A percentile compares a stretch with the other conserved stretches of the same genome.
Evolutionary conservation across 2,888 invertebrate species (phyloP).

Genomic region (Orthosia cruda): DNA sequence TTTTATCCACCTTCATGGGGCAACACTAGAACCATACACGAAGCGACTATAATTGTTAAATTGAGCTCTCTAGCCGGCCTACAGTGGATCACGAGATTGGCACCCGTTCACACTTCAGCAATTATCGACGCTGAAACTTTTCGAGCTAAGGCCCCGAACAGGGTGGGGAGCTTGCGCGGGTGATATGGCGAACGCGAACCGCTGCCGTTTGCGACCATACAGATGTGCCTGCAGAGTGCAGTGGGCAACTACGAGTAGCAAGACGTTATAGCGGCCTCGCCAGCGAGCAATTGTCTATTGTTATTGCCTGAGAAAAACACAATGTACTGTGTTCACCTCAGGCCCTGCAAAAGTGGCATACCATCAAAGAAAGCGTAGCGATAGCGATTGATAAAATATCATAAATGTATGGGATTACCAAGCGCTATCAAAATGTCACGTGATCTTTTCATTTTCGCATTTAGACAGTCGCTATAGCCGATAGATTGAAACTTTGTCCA

Average conservation of each 20-base stretch:
- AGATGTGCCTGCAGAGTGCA: neutral
- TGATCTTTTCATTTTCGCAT: too few relatives aligned
- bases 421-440: too few relatives aligned
- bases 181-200: neutral
- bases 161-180: neutral
- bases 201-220: neutral
- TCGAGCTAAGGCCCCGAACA: constrained; percentile 69
- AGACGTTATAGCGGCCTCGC: neutral
- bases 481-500: too few relatives aligned
- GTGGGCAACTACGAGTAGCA: neutral
- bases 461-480: too few relatives aligned
- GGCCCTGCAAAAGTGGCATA: neutral
- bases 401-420: too few relatives aligned
- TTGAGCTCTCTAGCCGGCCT: constrained; percentile 73
- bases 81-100: constrained; percentile 75
- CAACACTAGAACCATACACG: constrained; percentile 15
- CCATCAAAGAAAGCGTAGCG: too few relatives aligned
- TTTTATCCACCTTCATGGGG: constrained; percentile 7
- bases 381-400: too few relatives aligned
- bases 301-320: neutral
- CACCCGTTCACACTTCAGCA: constrained; percentile 85
- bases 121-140: constrained; percentile 86
- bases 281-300: neutral
- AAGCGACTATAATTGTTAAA: constrained; percentile 80
- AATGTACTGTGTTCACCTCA: neutral